These are phyloP conservation scores for Oreochromis mossambicus DNA, from an alignment of 2,797 vertebrate species.

Conservation along the genomic window DNA sequence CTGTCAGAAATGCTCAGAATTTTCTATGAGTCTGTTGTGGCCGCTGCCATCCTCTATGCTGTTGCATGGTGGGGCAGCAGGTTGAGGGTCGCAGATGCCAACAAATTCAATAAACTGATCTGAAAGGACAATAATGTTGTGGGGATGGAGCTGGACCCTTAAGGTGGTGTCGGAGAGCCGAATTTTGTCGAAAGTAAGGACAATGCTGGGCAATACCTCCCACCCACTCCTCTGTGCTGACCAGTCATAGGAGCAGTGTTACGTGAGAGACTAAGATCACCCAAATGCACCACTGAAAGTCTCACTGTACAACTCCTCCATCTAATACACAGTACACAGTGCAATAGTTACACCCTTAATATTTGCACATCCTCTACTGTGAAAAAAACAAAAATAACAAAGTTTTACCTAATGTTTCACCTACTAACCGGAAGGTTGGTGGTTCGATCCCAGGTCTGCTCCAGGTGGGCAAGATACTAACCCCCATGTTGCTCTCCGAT, in stretches of 20 bases:
- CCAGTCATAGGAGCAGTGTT: not conserved
- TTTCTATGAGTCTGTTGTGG: not conserved
- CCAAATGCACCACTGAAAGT: not conserved
- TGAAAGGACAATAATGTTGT: not conserved
- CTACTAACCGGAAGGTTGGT: not conserved
- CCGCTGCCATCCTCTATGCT: not conserved
- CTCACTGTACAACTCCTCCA: not conserved
- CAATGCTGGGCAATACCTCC: not conserved
- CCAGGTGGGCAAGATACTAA: not conserved
- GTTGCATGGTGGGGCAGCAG: not conserved
- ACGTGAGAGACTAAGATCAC: not conserved
- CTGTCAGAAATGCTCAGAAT: not conserved
- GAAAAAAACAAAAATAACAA: not conserved
- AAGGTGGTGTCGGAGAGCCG: not conserved
- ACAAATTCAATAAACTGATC: not conserved
- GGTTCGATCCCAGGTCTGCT: not conserved
- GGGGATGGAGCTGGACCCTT: not conserved
- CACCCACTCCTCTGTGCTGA: not conserved
- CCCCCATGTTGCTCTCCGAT: accelerated
- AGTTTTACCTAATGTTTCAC: not conserved
- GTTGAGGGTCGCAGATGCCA: not conserved
- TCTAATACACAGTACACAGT: not conserved
- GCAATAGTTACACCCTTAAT: not conserved
- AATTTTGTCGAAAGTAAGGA: not conserved
- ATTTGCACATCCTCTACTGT: not conserved